Evolutionary conservation across 2,113 vertebrate species (phyloP), one percentile per base, ranked within the genome.

Genomic region (Brevimyrus niger): DNA sequence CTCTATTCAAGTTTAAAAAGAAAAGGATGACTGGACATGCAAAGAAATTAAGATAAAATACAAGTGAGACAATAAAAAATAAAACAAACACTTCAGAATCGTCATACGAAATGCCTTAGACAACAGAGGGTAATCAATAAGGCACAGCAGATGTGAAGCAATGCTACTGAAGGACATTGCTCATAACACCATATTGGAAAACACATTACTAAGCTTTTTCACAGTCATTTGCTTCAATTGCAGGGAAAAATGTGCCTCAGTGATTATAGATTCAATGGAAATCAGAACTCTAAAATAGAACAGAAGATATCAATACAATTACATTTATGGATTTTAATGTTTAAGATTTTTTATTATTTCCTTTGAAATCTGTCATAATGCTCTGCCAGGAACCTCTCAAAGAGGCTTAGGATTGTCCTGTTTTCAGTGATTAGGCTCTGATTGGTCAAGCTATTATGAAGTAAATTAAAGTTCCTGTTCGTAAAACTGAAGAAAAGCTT

Each of bases 1-100:
- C 13, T 31, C n/a, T 8, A 86, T n/a, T 31, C 42, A 35, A 27
- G 46, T 53, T 47, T 91, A 89, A 91, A 84, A 86, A 83, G 61
- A 91, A 92, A 83, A 94, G 93, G 91, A 95, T 92, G 90, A 90
- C 92, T 93, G 94, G 93, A 90, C 91, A 90, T 91, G 93, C 90
- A 47, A 91, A 92, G 89, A 91, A 92, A 91, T 94, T 91, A 94
- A 93, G 93, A 95, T 95, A 92, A 95, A 95, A 96, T 94, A 94
- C 94, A 94, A 91, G 94, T 93, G 92, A 91, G 92, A 91, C 92
- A 91, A 94, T 94, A 91, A 95, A 94, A 95, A 96, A 94, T 91
- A 91, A 95, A 94, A 95, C 95, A 94, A 92, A 76, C 87, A 88
- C n/a, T 38, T 35, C 44, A 89, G 91, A 89, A 94, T 93, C 91